A percentile compares a stretch with the other conserved stretches of the same genome.
These are phyloP conservation scores for Oceanodroma leucorhoa DNA, from an alignment of 2,797 vertebrate species.

Conservation along the genomic window DNA sequence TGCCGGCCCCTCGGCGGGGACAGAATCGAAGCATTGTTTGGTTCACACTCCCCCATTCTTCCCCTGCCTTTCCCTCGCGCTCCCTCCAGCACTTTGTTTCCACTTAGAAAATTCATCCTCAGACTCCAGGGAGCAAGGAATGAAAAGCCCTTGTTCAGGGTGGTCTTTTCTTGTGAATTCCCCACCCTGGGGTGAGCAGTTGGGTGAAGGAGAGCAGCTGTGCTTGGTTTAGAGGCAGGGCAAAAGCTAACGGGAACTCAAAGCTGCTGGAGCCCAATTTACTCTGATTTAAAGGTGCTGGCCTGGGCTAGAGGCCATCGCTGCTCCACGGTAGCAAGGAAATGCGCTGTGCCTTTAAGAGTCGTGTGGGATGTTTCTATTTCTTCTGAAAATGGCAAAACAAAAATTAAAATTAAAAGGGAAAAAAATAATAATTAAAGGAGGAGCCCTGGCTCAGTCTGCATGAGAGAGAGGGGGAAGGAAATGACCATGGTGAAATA, in stretches of 20 bases:
- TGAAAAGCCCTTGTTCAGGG: constrained; percentile 69
- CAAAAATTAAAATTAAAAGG: constrained; percentile 29
- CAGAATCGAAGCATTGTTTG: constrained; percentile 45
- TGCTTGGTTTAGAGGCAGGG: constrained; percentile 61
- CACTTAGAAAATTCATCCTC: constrained; percentile 37
- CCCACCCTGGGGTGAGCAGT: constrained; percentile 45
- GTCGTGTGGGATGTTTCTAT: background rate
- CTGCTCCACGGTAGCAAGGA: background rate
- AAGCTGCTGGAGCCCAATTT: background rate
- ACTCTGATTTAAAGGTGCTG: constrained; percentile 33
- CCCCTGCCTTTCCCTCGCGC: background rate
- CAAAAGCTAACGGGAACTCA: constrained; percentile 26
- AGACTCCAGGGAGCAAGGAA: constrained; percentile 48
- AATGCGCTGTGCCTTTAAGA: constrained; percentile 16
- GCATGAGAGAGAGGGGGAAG: background rate
- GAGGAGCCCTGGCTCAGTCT: background rate
- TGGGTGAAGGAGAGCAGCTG: constrained; percentile 74
- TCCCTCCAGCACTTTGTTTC: constrained; percentile 54
- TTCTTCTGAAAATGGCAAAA: constrained; percentile 29
- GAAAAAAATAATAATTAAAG: background rate
- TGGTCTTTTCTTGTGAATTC: constrained; percentile 69
- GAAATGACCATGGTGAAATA: constrained; percentile 46
- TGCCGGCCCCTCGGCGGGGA: background rate
- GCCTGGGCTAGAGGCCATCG: background rate
- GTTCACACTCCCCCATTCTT: constrained; percentile 41